A percentile compares a stretch with the other conserved stretches of the same genome.
Conservation (phyloP, 2,113 vertebrate genomes). For the Colossoma macropomum region DNA sequence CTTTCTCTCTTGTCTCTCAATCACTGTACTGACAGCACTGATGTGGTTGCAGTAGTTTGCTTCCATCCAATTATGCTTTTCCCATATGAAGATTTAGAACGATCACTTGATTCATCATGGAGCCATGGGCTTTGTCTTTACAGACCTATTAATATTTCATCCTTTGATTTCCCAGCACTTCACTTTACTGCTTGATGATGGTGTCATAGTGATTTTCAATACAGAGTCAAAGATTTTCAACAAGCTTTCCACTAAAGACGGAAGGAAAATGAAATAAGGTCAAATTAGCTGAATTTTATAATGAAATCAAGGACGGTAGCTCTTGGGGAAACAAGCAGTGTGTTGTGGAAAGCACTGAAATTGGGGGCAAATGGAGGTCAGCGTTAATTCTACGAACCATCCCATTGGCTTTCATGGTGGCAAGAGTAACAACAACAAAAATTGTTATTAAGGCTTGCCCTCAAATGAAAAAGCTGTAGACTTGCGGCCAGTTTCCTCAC, state of each 20-base stretch:
- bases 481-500: constrained; percentile 7
- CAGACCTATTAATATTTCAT: not conserved
- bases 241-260: not conserved
- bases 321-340: constrained; percentile 24
- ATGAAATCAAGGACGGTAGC: not conserved
- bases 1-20: not conserved
- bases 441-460: constrained; percentile 7
- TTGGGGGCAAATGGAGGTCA: constrained; percentile 40
- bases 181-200: not conserved
- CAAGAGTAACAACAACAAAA: constrained; percentile 7
- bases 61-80: not conserved
- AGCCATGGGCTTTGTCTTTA: constrained; percentile 1
- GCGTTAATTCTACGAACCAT: constrained; percentile 29
- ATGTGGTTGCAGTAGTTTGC: not conserved
- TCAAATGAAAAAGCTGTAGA: constrained; percentile 31
- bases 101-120: not conserved
- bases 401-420: constrained; percentile 13
- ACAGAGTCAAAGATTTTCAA: not conserved
- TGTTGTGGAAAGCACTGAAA: constrained; percentile 21
- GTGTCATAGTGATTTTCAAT: constrained; percentile 8
- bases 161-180: constrained; percentile 5
- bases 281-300: constrained; percentile 20
- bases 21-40: not conserved
- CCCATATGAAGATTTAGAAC: not conserved
- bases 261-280: not conserved